Conservation (phyloP, 2,888 invertebrate genomes). For the Plusia festucae region DNA sequence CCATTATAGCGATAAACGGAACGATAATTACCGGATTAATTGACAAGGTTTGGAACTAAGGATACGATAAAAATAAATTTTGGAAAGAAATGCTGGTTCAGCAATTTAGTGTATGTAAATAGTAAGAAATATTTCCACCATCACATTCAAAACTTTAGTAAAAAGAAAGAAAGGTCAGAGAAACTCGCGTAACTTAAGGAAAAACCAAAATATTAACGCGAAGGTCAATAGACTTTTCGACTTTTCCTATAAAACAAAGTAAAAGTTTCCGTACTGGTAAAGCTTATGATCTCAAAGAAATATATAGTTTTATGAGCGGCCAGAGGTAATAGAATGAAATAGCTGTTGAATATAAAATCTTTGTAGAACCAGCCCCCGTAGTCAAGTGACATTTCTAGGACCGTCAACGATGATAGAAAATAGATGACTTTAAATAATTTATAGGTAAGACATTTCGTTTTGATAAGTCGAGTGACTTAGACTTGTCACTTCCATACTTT, state of each 20-base stretch:
- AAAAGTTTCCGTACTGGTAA: conserved; percentile 9
- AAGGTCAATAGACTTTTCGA: not conserved
- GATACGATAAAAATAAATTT: conserved; percentile 6
- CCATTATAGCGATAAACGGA: conserved; percentile 22
- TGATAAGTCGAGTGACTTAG: too few relatives aligned
- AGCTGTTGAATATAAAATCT: too few relatives aligned
- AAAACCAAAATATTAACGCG: not conserved
- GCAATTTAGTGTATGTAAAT: conserved; percentile 1
- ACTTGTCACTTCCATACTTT: too few relatives aligned
- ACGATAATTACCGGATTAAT: conserved; percentile 27
- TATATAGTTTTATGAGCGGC: too few relatives aligned
- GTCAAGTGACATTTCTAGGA: too few relatives aligned
- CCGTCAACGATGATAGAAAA: too few relatives aligned
- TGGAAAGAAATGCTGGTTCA: not conserved
- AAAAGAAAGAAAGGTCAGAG: not conserved
- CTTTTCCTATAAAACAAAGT: conserved; percentile 18
- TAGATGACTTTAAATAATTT: too few relatives aligned
- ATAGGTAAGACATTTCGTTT: too few relatives aligned
- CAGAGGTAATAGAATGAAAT: too few relatives aligned
- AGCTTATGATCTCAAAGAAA: too few relatives aligned
- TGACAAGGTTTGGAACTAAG: conserved; percentile 9
- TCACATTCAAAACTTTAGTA: not conserved
- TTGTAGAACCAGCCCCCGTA: too few relatives aligned
- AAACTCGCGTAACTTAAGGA: not conserved
- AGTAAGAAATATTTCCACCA: conserved; percentile 4